Percentiles rank a stretch among this genome's conserved stretches.
phyloP scores from a whole-genome alignment of 1,140 invertebrate species.

The Apis cerana region DNA sequence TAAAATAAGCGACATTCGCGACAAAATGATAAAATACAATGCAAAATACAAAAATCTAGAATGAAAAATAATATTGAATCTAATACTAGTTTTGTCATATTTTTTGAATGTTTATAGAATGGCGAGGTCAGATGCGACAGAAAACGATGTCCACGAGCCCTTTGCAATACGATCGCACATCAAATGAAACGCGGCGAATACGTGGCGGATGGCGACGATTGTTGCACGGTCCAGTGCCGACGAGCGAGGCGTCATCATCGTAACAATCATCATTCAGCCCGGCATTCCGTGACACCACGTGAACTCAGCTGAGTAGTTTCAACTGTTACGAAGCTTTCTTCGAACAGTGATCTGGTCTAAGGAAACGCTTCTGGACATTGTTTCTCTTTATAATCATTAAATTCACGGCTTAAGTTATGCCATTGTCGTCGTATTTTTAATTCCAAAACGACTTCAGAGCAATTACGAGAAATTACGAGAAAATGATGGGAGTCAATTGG shows the following conservation, averaged over 20 bases:
- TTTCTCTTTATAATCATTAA: constrained; percentile 23
- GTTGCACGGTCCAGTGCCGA: constrained; percentile 81
- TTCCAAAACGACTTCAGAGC: background rate
- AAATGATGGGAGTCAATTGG: background rate
- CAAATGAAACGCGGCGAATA: constrained; percentile 76
- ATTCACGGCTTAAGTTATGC: background rate
- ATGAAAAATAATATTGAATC: background rate
- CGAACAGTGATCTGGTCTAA: constrained; percentile 29
- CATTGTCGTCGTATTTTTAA: background rate
- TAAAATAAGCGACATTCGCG: background rate
- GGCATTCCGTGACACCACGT: constrained; percentile 67
- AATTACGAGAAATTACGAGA: background rate
- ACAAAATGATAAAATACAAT: background rate
- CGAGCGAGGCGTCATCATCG: constrained; percentile 80
- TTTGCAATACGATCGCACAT: constrained; percentile 82
- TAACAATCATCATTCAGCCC: constrained; percentile 72
- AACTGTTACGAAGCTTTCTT: constrained; percentile 25
- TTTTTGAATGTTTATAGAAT: constrained; percentile 83
- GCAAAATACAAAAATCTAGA: background rate
- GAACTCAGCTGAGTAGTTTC: constrained; percentile 69
- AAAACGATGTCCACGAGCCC: constrained; percentile 88
- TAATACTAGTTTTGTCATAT: background rate
- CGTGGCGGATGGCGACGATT: constrained; percentile 79
- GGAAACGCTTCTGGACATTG: constrained; percentile 34
- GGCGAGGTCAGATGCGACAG: constrained; percentile 89